Conservation (phyloP, 1,140 invertebrate species). For the Zaprionus ghesquierei region DNA sequence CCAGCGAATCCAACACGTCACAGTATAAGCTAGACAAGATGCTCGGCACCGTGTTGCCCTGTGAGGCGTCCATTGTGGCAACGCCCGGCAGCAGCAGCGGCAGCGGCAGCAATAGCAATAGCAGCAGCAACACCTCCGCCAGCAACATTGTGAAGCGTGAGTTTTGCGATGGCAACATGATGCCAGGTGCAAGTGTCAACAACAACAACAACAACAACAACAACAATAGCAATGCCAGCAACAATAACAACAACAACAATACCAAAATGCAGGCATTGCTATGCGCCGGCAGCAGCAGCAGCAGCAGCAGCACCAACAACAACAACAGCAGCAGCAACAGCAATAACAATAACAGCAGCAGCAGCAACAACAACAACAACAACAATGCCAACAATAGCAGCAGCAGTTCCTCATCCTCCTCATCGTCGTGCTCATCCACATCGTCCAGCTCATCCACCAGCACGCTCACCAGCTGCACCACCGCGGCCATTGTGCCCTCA, state of each 20-base stretch:
- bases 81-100: conserved; percentile 58
- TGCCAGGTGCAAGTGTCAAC: conserved; percentile 63
- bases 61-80: conserved; percentile 75
- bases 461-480: conserved; percentile 73
- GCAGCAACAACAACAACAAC: conserved; percentile 29
- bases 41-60: conserved; percentile 81
- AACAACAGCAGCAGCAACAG: background rate
- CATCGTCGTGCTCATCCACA: conserved; percentile 66
- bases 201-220: conserved; percentile 58
- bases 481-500: conserved; percentile 74
- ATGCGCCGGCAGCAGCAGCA: conserved; percentile 41
- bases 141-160: conserved; percentile 77
- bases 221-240: conserved; percentile 36
- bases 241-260: conserved; percentile 55
- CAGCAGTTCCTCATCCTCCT: conserved; percentile 72
- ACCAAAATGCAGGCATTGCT: conserved; percentile 59
- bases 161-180: conserved; percentile 72
- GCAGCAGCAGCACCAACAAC: conserved; percentile 18
- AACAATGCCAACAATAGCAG: conserved; percentile 27
- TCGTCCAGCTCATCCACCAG: conserved; percentile 73
- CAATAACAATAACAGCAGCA: conserved; percentile 26
- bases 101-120: conserved; percentile 13
- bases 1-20: conserved; percentile 73
- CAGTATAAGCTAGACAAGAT: conserved; percentile 73
- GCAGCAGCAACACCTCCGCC: conserved; percentile 22